phyloP scores from a whole-genome alignment of 2,888 invertebrate genomes.

The Cetonia aurata region DNA sequence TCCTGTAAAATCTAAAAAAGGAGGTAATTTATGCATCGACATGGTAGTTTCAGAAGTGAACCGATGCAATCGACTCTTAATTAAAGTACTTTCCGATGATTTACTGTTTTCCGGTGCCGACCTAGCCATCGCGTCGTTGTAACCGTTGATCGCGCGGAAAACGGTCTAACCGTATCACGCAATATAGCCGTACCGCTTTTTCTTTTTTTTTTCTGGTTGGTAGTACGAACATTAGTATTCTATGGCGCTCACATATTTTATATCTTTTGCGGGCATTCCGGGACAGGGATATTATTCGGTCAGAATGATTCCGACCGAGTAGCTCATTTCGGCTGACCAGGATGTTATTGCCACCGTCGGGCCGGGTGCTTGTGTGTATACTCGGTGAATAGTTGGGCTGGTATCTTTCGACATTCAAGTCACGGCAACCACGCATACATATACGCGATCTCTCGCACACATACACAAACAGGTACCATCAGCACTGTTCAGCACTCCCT shows the following conservation, averaged over 20 bases:
- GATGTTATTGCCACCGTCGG: conserved; percentile 60
- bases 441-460: too few relatives aligned
- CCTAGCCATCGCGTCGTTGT: conserved; percentile 1
- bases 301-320: conserved; percentile 62
- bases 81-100: conserved; percentile 37
- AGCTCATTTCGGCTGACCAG: conserved; percentile 65
- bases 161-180: conserved; percentile 32
- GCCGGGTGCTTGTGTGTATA: conserved; percentile 56
- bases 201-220: background rate
- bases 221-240: conserved; percentile 60
- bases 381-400: conserved; percentile 45
- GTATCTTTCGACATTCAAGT: conserved; percentile 56
- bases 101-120: conserved; percentile 22
- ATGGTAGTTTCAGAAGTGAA: conserved; percentile 1
- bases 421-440: conserved; percentile 55
- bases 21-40: conserved; percentile 19
- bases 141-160: conserved; percentile 35
- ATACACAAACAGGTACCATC: conserved; percentile 51
- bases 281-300: conserved; percentile 63
- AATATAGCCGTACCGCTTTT: conserved; percentile 25
- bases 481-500: conserved; percentile 61
- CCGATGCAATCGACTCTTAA: conserved; percentile 34
- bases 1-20: conserved; percentile 3
- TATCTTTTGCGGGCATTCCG: conserved; percentile 64
- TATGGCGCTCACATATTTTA: conserved; percentile 63